Conservation (phyloP, 2,888 invertebrate genomes). For the Metalampra italica region DNA sequence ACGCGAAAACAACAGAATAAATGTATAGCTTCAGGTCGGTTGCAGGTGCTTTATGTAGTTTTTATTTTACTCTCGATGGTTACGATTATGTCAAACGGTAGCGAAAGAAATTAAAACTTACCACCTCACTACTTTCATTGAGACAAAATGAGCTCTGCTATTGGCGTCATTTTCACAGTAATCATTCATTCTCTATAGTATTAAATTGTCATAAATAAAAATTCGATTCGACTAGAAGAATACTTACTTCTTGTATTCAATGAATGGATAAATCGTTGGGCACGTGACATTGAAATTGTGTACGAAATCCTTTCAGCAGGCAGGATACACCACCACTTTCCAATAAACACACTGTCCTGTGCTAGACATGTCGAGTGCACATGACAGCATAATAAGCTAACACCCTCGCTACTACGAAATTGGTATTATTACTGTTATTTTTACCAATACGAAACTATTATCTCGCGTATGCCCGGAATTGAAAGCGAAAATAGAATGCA, state of each 20-base stretch:
- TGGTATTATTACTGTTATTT: constrained; percentile 54
- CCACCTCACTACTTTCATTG: no score
- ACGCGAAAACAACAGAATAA: constrained; percentile 1
- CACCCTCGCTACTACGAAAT: constrained; percentile 56
- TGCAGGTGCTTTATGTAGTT: no score
- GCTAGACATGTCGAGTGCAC: constrained; percentile 53
- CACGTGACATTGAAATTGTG: constrained; percentile 34
- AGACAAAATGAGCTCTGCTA: no score
- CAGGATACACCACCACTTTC: constrained; percentile 22
- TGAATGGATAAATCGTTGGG: constrained; percentile 24
- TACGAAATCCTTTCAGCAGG: constrained; percentile 20
- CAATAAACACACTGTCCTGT: constrained; percentile 28
- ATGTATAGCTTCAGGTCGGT: no score
- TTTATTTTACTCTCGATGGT: no score
- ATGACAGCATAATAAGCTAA: constrained; percentile 72
- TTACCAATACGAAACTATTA: constrained; percentile 33
- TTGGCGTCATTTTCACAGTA: no score
- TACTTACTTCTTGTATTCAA: constrained; percentile 21
- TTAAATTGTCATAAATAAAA: constrained; percentile 23
- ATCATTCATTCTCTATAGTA: neutral
- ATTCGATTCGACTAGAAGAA: constrained; percentile 18
- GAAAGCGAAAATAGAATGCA: neutral
- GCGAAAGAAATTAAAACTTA: no score
- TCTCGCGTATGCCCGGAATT: constrained; percentile 3
- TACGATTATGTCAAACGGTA: no score